Evolutionary conservation across 2,113 vertebrate genomes (phyloP).

Genomic region (Austrofundulus limnaeus): DNA sequence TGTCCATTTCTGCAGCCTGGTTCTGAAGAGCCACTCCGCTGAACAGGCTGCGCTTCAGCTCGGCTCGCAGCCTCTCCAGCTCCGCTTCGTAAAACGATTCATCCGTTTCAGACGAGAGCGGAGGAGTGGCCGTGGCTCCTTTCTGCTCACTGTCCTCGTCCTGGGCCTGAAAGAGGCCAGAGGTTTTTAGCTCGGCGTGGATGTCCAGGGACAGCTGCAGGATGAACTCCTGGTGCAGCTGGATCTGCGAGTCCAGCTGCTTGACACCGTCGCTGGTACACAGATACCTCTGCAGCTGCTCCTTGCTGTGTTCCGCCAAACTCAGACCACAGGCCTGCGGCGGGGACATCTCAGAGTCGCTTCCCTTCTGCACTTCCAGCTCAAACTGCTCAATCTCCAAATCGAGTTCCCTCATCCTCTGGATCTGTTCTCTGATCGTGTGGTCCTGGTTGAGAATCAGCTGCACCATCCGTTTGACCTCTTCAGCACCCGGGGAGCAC

Average conservation of each 20-base stretch:
- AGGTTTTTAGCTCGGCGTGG: conserved; percentile 80
- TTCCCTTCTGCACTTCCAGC: conserved; percentile 71
- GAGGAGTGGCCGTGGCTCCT: conserved; percentile 46
- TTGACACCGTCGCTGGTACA: conserved; percentile 77
- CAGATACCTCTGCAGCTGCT: conserved; percentile 76
- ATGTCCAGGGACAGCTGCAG: conserved; percentile 86
- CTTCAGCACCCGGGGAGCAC: conserved; percentile 73
- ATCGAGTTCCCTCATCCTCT: conserved; percentile 87
- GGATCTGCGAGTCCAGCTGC: conserved; percentile 84
- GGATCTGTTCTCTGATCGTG: conserved; percentile 90
- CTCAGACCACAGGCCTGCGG: conserved; percentile 48
- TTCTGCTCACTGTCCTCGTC: conserved; percentile 38
- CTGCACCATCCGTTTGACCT: conserved; percentile 87
- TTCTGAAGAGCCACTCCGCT: conserved; percentile 84
- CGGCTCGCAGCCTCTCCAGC: conserved; percentile 78
- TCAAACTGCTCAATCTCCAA: conserved; percentile 86
- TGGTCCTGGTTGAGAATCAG: conserved; percentile 93
- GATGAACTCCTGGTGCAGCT: conserved; percentile 84
- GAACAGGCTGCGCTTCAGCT: conserved; percentile 86
- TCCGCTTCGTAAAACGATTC: conserved; percentile 66
- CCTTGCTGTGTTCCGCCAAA: conserved; percentile 43
- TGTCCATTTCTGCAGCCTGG: conserved; percentile 84
- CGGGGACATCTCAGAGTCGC: neutral
- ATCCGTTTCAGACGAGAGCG: conserved; percentile 36
- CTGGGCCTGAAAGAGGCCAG: neutral